Percentiles rank a stretch among this genome's conserved stretches.
phyloP scores from a whole-genome alignment of 2,113 vertebrate species.

The Ceyx cyanopectus region DNA sequence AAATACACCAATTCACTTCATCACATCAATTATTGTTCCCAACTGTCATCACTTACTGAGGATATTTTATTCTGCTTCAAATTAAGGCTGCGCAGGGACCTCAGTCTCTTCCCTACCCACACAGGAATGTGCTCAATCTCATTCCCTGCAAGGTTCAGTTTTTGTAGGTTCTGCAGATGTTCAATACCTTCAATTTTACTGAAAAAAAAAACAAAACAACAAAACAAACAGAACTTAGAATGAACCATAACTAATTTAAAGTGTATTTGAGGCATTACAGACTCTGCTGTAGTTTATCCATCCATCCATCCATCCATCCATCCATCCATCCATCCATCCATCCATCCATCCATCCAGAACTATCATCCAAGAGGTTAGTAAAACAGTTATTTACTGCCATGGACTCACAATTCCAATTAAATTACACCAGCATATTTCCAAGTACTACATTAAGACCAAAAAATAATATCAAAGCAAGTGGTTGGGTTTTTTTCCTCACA shows the following conservation, averaged over 20 bases:
- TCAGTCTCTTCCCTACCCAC: conserved; percentile 87
- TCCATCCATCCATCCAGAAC: too few species aligned
- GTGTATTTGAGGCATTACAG: neutral
- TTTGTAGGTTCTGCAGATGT: conserved; percentile 83
- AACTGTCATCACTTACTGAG: conserved; percentile 76
- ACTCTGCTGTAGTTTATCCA: too few species aligned
- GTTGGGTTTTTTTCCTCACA: neutral
- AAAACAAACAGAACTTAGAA: neutral
- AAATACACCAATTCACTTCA: neutral
- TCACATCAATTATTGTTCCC: neutral
- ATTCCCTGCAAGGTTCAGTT: conserved; percentile 85
- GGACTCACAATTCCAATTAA: neutral
- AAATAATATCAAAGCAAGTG: neutral
- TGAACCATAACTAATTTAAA: neutral
- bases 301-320: too few species aligned
- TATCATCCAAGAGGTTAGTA: neutral
- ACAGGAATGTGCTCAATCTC: conserved; percentile 84
- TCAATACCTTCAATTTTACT: conserved; percentile 91
- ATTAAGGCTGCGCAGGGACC: conserved; percentile 79
- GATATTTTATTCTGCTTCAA: conserved; percentile 83
- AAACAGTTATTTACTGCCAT: neutral
- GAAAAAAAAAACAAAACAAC: conserved; percentile 11
- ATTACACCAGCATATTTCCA: neutral
- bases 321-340: too few species aligned
- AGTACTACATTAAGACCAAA: neutral